Base-by-base conservation (phyloP, 35 echinoderm and acorn worm species). In the Heliocidaris tuberculata region DNA sequence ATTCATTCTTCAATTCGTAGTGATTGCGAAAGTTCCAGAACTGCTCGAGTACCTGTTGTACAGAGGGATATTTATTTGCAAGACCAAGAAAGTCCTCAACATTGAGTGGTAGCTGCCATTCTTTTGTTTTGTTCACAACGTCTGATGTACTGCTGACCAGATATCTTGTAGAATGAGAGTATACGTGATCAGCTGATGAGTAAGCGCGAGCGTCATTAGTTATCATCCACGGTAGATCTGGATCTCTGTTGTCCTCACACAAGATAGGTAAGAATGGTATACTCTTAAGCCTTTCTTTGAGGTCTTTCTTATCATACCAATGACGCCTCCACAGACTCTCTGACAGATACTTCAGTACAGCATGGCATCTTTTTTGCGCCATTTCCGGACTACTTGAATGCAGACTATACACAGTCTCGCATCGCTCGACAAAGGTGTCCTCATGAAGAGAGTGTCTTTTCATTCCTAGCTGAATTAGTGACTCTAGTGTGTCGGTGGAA, bases 381-480 rank as follows among this genome's bases (percentile, higher is more conserved):
- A 7, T 42, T 32, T 49, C 30, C 47, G 6, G 12, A n/a, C 13
- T 10, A 13, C 48, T 93, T n/a, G 47, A 32, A 52, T 30, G 50
- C 49, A 93, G 29, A 24, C 13, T 59, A 11, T 49, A 16, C 21
- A 93, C 91, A n/a, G 91, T n/a, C 10, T 93, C n/a, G 48, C 91
- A 93, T n/a, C 50, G 16, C 11, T 32, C 50, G 13, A 93, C 21
- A 48, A 93, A 93, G 12, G 19, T 31, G 6, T 93, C 48, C 3
- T 49, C 48, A 93, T 13, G 9, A 59, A 93, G 11, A 48, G n/a
- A 13, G 27, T 93, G 49, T n/a, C 6, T 93, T 50, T 92, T 89
- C 96, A 97, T 97, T 31, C 96, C 96, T 31, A 95, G 56, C 21
- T 95, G 17, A 48, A 2, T n/a, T 13, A 97, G 92, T 11, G 96